Percentiles rank a stretch among this genome's conserved stretches.
Conservation (phyloP, 2,113 vertebrate species). For the Eulemur macaco region DNA sequence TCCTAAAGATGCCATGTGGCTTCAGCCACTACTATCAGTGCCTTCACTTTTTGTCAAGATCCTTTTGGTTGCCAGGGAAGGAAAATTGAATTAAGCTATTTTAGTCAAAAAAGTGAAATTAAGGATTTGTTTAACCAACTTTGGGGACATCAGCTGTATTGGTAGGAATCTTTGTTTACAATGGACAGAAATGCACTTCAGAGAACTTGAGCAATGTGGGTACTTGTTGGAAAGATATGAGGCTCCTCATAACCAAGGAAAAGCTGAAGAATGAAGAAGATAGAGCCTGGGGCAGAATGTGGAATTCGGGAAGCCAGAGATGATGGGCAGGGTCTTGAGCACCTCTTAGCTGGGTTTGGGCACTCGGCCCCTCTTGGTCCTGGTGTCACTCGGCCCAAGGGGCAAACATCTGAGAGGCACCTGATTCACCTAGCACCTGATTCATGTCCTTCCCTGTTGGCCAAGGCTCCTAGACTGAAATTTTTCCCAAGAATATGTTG, state of each 20-base stretch:
- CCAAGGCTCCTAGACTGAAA: not conserved
- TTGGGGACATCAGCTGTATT: not conserved
- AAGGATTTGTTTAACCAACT: not conserved
- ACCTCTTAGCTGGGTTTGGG: rapidly evolving
- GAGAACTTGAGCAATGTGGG: not conserved
- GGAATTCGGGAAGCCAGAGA: rapidly evolving
- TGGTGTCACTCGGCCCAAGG: rapidly evolving
- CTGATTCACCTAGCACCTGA: rapidly evolving
- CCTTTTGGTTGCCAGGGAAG: not conserved
- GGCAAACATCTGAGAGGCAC: rapidly evolving
- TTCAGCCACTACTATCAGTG: not conserved
- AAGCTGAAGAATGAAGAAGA: not conserved
- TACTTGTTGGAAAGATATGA: not conserved
- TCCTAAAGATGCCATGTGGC: not conserved
- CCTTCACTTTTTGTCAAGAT: not conserved
- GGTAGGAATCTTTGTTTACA: not conserved
- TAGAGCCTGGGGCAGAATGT: not conserved
- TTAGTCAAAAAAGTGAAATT: not conserved
- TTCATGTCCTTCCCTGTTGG: rapidly evolving
- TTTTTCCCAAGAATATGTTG: not conserved
- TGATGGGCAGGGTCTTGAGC: not conserved
- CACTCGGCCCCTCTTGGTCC: rapidly evolving
- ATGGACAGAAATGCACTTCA: not conserved
- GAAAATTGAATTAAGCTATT: not conserved
- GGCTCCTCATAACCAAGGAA: not conserved